Percentiles rank a stretch among this genome's conserved stretches.
Conservation (phyloP, 2,888 invertebrate genomes). For the Phengaris arion region DNA sequence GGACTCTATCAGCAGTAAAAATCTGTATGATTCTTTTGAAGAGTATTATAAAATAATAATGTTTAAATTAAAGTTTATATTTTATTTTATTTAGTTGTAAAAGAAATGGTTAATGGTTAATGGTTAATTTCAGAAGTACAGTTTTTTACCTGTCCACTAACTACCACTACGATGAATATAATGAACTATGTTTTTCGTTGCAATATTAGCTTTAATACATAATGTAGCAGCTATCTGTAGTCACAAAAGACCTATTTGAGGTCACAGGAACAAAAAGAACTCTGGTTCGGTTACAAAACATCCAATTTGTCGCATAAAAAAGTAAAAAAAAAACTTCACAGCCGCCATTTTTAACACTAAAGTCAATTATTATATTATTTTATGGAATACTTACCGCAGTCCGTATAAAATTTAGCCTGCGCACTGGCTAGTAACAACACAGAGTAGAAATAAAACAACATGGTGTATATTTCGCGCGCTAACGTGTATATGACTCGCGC, state of each 20-base stretch:
- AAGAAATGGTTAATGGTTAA: too few relatives aligned
- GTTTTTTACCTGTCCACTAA: too few relatives aligned
- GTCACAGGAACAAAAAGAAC: background rate
- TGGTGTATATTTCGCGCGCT: slow-evolving; percentile 60
- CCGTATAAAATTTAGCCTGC: slow-evolving; percentile 68
- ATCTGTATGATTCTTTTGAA: too few relatives aligned
- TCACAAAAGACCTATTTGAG: background rate
- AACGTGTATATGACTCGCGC: slow-evolving; percentile 67
- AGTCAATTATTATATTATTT: background rate
- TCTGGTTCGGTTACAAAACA: background rate
- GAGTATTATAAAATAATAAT: too few relatives aligned
- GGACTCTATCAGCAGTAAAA: too few relatives aligned
- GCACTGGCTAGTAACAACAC: slow-evolving; percentile 60
- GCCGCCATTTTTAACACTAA: background rate
- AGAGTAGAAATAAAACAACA: slow-evolving; percentile 59
- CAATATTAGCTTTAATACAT: background rate
- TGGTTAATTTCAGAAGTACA: too few relatives aligned
- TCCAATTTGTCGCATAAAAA: background rate
- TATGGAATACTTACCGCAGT: slow-evolving; percentile 58
- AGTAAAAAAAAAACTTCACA: background rate
- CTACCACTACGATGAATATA: background rate
- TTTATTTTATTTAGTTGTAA: too few relatives aligned
- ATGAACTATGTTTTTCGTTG: background rate
- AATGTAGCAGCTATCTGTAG: background rate
- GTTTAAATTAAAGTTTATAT: too few relatives aligned